Percentiles rank a stretch among this genome's conserved stretches.
phyloP scores from a whole-genome alignment of 2,888 invertebrate genomes.

The Mythimna lalbum region DNA sequence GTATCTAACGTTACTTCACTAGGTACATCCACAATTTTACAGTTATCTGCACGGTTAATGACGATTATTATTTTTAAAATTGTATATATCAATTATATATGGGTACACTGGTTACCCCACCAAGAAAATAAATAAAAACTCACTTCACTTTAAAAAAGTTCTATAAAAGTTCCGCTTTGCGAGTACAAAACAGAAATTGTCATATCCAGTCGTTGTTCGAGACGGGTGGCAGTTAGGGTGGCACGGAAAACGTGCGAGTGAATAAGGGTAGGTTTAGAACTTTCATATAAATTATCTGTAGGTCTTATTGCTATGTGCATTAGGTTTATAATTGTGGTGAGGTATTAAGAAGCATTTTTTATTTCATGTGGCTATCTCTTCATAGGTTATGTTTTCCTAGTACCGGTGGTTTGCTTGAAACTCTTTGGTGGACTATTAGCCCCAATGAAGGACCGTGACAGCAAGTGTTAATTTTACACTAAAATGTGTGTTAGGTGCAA shows the following conservation, averaged over 20 bases:
- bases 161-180: too few species aligned
- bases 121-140: too few species aligned
- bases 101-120: too few species aligned
- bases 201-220: background rate
- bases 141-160: too few species aligned
- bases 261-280: background rate
- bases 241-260: constrained; percentile 2
- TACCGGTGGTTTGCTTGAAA: background rate
- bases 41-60: too few species aligned
- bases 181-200: too few species aligned
- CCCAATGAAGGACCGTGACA: background rate
- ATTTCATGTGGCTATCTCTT: constrained; percentile 9
- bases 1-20: too few species aligned
- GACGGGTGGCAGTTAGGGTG: background rate
- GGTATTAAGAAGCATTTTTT: background rate
- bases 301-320: background rate
- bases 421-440: background rate
- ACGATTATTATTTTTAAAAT: too few species aligned
- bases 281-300: background rate
- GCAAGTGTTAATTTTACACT: background rate
- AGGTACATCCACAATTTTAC: too few species aligned
- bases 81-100: too few species aligned
- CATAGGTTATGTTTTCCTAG: constrained; percentile 17
- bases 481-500: background rate
- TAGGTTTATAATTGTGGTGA: background rate